These are phyloP conservation scores for Trichogramma pretiosum DNA, from an alignment of 1,140 invertebrate species.

Conservation along the genomic window DNA sequence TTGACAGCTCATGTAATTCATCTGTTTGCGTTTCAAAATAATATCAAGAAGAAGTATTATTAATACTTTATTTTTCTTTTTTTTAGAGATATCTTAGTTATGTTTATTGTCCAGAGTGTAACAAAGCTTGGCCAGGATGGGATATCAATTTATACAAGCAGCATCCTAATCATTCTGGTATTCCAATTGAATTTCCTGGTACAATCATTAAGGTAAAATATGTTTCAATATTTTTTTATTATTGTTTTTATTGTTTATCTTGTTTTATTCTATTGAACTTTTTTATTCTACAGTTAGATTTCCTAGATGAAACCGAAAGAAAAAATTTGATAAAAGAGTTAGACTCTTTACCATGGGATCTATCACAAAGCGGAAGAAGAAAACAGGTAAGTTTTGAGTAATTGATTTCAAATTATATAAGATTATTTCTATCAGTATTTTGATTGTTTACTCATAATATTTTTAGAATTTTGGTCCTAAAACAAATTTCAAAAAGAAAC, in stretches of 20 bases:
- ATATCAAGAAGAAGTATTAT: slow-evolving; percentile 6
- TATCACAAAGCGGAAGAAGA: slow-evolving; percentile 89
- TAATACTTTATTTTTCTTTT: slow-evolving; percentile 8
- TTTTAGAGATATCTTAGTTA: slow-evolving; percentile 51
- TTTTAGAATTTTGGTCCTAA: slow-evolving; percentile 91
- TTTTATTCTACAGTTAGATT: slow-evolving; percentile 50
- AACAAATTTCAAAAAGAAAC: slow-evolving; percentile 94
- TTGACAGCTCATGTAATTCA: slow-evolving; percentile 22
- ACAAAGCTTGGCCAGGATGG: slow-evolving; percentile 67
- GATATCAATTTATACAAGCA: slow-evolving; percentile 48
- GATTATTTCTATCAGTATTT: too few relatives aligned
- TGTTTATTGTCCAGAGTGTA: slow-evolving; percentile 68
- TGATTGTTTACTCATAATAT: slow-evolving; percentile 3
- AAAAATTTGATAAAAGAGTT: slow-evolving; percentile 57
- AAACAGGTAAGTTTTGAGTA: slow-evolving; percentile 71
- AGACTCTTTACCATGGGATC: slow-evolving; percentile 77
- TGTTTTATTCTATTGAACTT: slow-evolving; percentile 6
- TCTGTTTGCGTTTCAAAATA: too few relatives aligned
- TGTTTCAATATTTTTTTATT: slow-evolving; percentile 1
- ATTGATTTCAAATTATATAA: slow-evolving; percentile 8
- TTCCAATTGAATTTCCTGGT: slow-evolving; percentile 57
- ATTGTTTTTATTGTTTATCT: background rate
- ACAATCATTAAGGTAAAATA: slow-evolving; percentile 55
- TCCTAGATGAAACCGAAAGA: slow-evolving; percentile 68
- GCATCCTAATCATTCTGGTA: slow-evolving; percentile 59